A percentile compares a stretch with the other conserved stretches of the same genome.
Conservation (phyloP, 2,888 invertebrate genomes). For the Allophyes oxyacanthae region DNA sequence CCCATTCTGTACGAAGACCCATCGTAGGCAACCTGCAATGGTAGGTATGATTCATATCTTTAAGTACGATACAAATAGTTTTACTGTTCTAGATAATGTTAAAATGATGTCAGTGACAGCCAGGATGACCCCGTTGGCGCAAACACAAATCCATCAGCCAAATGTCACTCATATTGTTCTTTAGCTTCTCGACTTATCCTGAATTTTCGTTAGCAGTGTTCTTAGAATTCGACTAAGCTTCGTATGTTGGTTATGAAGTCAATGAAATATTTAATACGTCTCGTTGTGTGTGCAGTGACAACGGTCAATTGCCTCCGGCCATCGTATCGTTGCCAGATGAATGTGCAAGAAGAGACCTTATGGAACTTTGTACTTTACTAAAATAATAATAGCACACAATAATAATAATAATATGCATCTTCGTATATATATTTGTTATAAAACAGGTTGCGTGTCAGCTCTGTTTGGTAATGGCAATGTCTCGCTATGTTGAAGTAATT, state of each 20-base stretch:
- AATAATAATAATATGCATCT: slow-evolving; percentile 17
- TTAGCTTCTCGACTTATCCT: not conserved
- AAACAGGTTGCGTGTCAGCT: not conserved
- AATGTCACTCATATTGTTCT: slow-evolving; percentile 15
- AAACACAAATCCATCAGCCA: slow-evolving; percentile 44
- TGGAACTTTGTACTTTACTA: slow-evolving; percentile 49
- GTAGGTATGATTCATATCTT: slow-evolving; percentile 21
- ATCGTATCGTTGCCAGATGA: slow-evolving; percentile 20
- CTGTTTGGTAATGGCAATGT: not conserved
- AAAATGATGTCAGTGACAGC: slow-evolving; percentile 26
- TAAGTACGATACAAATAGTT: slow-evolving; percentile 5
- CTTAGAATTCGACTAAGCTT: slow-evolving; percentile 16
- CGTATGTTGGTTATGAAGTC: slow-evolving; percentile 29
- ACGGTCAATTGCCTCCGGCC: slow-evolving; percentile 60
- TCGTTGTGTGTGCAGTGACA: slow-evolving; percentile 22
- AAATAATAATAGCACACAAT: slow-evolving; percentile 18
- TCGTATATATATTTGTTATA: not conserved
- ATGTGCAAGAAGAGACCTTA: slow-evolving; percentile 36
- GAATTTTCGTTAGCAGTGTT: not conserved
- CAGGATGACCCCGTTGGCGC: slow-evolving; percentile 47
- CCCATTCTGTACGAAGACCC: slow-evolving; percentile 3
- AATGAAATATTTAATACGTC: slow-evolving; percentile 19
- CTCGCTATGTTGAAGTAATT: not conserved
- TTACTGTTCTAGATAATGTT: slow-evolving; percentile 25
- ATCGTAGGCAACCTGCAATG: not conserved